Base-by-base conservation (phyloP, 2,797 vertebrate genomes). In the Meda fulgida region DNA sequence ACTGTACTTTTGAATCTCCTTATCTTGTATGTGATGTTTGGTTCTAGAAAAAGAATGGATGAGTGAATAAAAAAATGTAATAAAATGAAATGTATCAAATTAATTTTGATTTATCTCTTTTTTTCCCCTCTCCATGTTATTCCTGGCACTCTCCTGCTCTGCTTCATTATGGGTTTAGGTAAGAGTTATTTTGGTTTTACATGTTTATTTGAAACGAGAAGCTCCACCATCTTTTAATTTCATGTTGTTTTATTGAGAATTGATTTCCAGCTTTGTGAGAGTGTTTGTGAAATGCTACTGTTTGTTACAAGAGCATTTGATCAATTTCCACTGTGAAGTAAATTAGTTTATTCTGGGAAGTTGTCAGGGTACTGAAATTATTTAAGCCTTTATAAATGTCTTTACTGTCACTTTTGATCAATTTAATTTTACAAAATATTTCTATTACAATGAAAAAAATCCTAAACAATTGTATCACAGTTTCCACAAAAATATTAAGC, bases 101-200 rank as follows among this genome's bases (percentile, higher is more conserved):
- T 40, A 9, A 77, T 77, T 31, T 26, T 19, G 11, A 21, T 36
- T 14, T 5, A 9, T 78, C 5, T 53, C 14, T 26, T 14, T 34
- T 5, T 8, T 31, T 4, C 36, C 36, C 21, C 31, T 11, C 31
- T n/a, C 11, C 63, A 51, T 70, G 51, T 29, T 67, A 29, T 65
- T n/a, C 18, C 60, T 43, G 36, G 16, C 21, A 2, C 5, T 18
- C 31, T 55, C n/a, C 75, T 85, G 80, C 51, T 48, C 63, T 79
- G 67, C 51, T 86, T 86, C 78, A 69, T 85, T 81, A 48, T 85
- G 87, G 84, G 46, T 72, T 67, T 71, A 90, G 89, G 88, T 89
- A 88, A 87, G 88, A 85, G 19, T 31, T 38, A 21, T 81, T 19
- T 18, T 55, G 46, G 43, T 80, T 63, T 31, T 65, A 31, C 36